Base-by-base conservation (phyloP, 1,140 invertebrate species). In the Lysiphlebus fabarum region DNA sequence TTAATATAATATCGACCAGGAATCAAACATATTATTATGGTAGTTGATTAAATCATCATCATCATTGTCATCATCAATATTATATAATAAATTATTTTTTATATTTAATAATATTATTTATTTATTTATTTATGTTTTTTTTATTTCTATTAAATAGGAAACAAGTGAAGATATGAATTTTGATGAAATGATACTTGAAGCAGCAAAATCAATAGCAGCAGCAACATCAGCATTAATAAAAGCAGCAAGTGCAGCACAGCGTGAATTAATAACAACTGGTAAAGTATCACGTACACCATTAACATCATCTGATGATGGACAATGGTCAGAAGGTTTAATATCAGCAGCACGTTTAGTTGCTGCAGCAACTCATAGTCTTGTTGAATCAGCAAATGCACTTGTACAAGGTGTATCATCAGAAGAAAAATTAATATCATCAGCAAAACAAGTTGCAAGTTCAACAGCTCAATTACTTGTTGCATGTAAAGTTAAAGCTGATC, bases 21-120 rank as follows among this genome's bases (percentile, higher is more conserved):
- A 95, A 93, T 95, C 94, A 95, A 93, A 97, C 95, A 96, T 98
- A 96, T 96, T 93, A 90, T 87, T 89, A 90, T 79, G 85, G 88
- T 80, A 83, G 68, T 73, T 66, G 64, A 70, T 66, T 9, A 36
- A 58, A 50, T 59, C 61, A 38, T 37, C 59, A 61, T 56, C 45
- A 53, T 34, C 42, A 34, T n/a, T n/a, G n/a, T 34, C 11, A n/a
- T 43, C 12, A 10, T 38, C 9, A 53, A 53, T 12, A 10, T 41
- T 38, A 11, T 33, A 34, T 9, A 55, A 55, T 2, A 42, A 33
- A 11, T 11, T 41, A 7, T 11, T 33, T 44, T n/a, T 26, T 6
- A 7, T 42, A 33, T 10, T n/a, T n/a, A n/a, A n/a, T n/a, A n/a
- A n/a, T n/a, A n/a, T n/a, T n/a, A n/a, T n/a, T n/a, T n/a, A n/a